Evolutionary conservation across 2,888 invertebrate genomes (phyloP), one percentile per base, ranked within the genome.

Genomic region (Eledona agricola): DNA sequence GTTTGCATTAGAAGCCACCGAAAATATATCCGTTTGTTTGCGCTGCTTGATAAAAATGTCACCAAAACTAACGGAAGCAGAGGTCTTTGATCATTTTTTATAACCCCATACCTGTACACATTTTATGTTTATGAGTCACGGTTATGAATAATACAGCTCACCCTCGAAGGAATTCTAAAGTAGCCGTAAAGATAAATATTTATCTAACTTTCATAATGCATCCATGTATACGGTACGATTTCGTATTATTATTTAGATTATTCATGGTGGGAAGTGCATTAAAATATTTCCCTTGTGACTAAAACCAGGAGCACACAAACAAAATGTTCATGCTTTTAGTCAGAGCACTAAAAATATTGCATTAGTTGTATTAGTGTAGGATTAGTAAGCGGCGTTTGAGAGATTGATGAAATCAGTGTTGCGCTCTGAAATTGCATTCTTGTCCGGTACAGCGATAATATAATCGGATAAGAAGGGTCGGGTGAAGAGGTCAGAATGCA

Each of bases 251-350:
- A 22, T 26, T 46, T 34, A 25, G 15, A 37, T 51, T 51, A 55
- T 55, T 57, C 50, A 54, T 12, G 31, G 32, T 16, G 34, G 26
- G 13, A 35, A 52, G 12, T 51, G 28, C 60, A 58, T 60, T 58
- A 58, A 60, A 60, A 60, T 60, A 57, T 58, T 60, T 60, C 57
- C 55, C 51, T 25, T 16, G 57, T 52, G 58, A 56, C 38, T 52
- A 29, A 22, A 51, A 5, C 23, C 28, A 40, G 28, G 28, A 26
- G 9, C 16, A 43, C 10, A 4, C 5, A n/a, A n/a, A n/a, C n/a
- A 23, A 9, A 19, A 31, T 31, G 29, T 32, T 40, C 26, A 19
- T 7, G 12, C 38, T 5, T 15, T 38, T 38, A 38, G 13, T 38
- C 38, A 38, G n/a, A n/a, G n/a, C n/a, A n/a, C n/a, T n/a, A n/a